phyloP scores from a whole-genome alignment of 1,140 invertebrate genomes.

The Aplysia californica region DNA sequence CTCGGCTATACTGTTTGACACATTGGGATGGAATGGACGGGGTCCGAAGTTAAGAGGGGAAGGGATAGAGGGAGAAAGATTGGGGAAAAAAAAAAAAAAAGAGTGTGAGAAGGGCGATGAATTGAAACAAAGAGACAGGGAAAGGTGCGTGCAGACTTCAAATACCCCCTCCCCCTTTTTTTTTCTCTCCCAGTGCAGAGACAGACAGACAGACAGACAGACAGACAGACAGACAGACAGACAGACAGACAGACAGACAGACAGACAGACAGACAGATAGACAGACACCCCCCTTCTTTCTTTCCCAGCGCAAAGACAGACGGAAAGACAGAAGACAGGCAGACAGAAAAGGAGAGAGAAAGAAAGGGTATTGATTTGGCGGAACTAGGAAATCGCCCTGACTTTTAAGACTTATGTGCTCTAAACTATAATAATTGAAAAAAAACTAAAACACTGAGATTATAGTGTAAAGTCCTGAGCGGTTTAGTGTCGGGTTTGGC shows the following conservation, averaged over 20 bases:
- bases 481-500: too few species aligned
- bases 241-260: neutral
- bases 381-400: too few species aligned
- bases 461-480: too few species aligned
- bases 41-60: neutral
- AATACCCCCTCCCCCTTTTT: too few species aligned
- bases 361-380: too few species aligned
- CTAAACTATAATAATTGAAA: too few species aligned
- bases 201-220: neutral
- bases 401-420: too few species aligned
- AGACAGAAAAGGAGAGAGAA: neutral
- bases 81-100: neutral
- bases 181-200: too few species aligned
- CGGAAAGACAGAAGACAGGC: neutral
- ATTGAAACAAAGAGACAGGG: neutral
- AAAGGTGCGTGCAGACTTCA: neutral
- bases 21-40: neutral
- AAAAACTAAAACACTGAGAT: too few species aligned
- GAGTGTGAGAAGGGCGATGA: neutral
- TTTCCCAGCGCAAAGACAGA: too few species aligned
- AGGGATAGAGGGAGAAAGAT: slow-evolving; percentile 3
- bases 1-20: too few species aligned
- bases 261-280: neutral
- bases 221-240: neutral
- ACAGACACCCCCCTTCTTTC: too few species aligned